A percentile compares a stretch with the other conserved stretches of the same genome.
Evolutionary conservation across 2,888 invertebrate species (phyloP).

Genomic region (Pachymerium ferrugineum): DNA sequence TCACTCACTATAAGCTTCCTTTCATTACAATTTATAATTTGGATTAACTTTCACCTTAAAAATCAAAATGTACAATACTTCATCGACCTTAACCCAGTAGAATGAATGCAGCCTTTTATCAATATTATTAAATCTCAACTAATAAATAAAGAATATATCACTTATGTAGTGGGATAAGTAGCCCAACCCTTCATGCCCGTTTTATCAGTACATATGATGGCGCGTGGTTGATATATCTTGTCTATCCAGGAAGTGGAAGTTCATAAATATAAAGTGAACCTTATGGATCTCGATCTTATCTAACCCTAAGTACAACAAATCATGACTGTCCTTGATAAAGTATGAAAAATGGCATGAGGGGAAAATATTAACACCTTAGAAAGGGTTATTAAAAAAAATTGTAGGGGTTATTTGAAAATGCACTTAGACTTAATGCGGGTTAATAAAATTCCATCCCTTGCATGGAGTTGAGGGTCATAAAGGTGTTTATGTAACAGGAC

Average conservation of each 20-base stretch:
- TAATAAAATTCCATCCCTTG: background rate
- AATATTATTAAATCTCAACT: background rate
- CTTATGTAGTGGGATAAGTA: background rate
- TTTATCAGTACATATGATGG: background rate
- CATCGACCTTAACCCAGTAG: background rate
- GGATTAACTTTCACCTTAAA: too few species aligned
- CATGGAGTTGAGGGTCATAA: constrained; percentile 3
- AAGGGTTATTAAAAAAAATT: constrained; percentile 7
- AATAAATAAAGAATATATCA: constrained; percentile 8
- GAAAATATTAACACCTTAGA: background rate
- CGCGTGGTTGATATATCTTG: constrained; percentile 13
- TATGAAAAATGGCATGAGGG: background rate
- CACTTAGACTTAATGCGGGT: constrained; percentile 7
- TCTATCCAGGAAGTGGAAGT: background rate
- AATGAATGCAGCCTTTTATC: background rate
- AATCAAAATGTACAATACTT: too few species aligned
- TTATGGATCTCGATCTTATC: background rate
- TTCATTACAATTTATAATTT: too few species aligned
- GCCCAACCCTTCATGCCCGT: background rate
- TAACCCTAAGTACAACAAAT: background rate
- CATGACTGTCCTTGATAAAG: background rate
- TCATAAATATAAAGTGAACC: background rate
- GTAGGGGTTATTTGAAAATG: background rate
- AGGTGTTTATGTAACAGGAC: background rate
- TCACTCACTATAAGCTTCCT: too few species aligned